Evolutionary conservation across 2,888 invertebrate species (phyloP).

Genomic region (Leptarthrus brevirostris): DNA sequence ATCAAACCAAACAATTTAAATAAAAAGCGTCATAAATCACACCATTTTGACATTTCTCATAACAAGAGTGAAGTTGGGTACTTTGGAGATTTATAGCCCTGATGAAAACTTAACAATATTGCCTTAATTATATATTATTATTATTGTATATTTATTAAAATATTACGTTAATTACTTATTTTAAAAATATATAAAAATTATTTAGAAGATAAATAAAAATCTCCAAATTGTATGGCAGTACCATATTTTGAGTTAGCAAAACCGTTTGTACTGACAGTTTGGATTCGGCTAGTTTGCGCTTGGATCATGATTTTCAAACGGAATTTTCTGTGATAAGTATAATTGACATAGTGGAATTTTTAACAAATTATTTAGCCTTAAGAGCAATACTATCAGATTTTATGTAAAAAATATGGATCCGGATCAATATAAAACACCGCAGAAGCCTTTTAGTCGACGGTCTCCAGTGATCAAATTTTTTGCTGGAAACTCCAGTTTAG

Average conservation of each 20-base stretch:
- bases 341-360: not conserved
- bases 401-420: conserved; percentile 21
- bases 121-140: too few species aligned
- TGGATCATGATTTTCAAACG: not conserved
- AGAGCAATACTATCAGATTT: not conserved
- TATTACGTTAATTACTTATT: too few species aligned
- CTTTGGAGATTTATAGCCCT: not conserved
- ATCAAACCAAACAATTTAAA: too few species aligned
- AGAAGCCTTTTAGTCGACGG: conserved; percentile 32
- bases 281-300: not conserved
- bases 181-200: too few species aligned
- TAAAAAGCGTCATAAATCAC: not conserved
- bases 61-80: not conserved
- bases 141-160: not conserved
- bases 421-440: conserved; percentile 45
- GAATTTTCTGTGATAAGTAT: conserved; percentile 1
- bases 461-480: conserved; percentile 34
- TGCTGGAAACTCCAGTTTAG: not conserved
- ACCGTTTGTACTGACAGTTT: not conserved
- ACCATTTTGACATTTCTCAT: not conserved
- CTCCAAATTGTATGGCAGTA: not conserved
- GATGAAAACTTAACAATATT: too few species aligned
- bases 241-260: too few species aligned
- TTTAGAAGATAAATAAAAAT: not conserved
- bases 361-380: not conserved